phyloP scores from a whole-genome alignment of 2,113 vertebrate species.

The Menidia beryllina region DNA sequence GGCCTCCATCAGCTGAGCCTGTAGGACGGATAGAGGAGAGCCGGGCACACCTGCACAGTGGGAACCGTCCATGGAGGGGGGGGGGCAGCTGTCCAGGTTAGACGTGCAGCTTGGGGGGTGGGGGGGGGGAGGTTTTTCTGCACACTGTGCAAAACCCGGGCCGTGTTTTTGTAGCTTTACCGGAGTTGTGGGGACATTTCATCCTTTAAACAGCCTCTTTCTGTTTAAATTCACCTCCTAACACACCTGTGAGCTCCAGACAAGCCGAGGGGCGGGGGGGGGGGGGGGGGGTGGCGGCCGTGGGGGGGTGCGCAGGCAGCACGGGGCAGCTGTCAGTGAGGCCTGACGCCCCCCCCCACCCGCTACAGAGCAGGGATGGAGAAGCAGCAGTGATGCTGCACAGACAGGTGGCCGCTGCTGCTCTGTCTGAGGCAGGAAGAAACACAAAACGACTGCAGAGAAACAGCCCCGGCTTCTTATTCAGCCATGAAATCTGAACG shows the following conservation, averaged over 20 bases:
- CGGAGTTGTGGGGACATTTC: neutral
- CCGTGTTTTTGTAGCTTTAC: neutral
- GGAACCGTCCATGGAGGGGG: conserved; percentile 67
- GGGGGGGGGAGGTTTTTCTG: conserved; percentile 9
- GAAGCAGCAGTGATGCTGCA: conserved; percentile 32
- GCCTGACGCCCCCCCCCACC: conserved; percentile 66
- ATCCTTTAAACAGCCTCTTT: neutral
- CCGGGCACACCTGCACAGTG: conserved; percentile 65
- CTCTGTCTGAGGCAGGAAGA: neutral
- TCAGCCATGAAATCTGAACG: no score
- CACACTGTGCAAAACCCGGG: neutral
- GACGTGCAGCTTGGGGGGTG: conserved; percentile 17
- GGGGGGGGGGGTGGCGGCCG: no score
- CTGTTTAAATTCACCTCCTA: no score
- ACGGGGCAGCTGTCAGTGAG: conserved; percentile 69
- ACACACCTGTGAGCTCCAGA: no score
- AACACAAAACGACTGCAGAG: neutral
- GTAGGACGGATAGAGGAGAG: conserved; percentile 74
- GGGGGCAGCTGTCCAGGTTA: conserved; percentile 62
- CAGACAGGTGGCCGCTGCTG: conserved; percentile 18
- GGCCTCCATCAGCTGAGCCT: no score
- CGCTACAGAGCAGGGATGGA: conserved; percentile 74
- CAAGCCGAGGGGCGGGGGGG: no score
- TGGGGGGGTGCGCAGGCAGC: no score
- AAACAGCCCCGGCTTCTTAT: conserved; percentile 5